Base-by-base conservation (phyloP, 2,888 invertebrate genomes). In the Amphimallon solstitiale region DNA sequence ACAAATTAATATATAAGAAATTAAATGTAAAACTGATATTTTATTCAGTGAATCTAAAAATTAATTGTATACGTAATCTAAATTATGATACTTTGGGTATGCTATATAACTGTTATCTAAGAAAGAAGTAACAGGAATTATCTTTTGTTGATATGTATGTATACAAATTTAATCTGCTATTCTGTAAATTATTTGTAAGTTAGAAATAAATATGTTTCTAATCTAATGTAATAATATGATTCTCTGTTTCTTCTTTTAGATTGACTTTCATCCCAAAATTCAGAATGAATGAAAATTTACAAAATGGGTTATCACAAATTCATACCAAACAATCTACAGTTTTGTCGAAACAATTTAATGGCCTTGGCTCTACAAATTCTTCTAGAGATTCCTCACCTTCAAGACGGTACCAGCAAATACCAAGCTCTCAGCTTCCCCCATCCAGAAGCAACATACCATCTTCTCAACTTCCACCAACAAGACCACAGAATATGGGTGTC, bases 351-450 rank as follows among this genome's bases (percentile, higher is more conserved):
- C 74, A 76, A 49, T 78, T 78, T 67, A 81, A 82, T 72, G 82
- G 82, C 12, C 69, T 80, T 34, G 78, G 78, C 70, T 82, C 82
- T 7, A 76, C 79, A 21, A 78, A 79, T 66, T 82, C 82, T 6
- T 82, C 83, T 10, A 75, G 83, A 66, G 80, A 80, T 65, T 78
- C 81, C 2, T 82, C 83, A 4, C 81, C 83, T 10, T 65, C 73
- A 21, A 74, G 77, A 21, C 60, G 72, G 35, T 66, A 65, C 63
- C 71, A 70, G 10, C 70, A 72, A 37, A 76, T 77, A 65, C 76
- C 79, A 14, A 66, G 72, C 38, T 77, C 77, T 21, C 77, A 78
- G 66, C 69, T 79, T 45, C 79, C 80, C 23, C 73, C 77, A 7
- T 29, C 68, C 29, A 71, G 76, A 52, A 70, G 66, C 14, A 35